These are phyloP conservation scores for Listronotus bonariensis DNA, from an alignment of 1,140 invertebrate species.

Conservation along the genomic window DNA sequence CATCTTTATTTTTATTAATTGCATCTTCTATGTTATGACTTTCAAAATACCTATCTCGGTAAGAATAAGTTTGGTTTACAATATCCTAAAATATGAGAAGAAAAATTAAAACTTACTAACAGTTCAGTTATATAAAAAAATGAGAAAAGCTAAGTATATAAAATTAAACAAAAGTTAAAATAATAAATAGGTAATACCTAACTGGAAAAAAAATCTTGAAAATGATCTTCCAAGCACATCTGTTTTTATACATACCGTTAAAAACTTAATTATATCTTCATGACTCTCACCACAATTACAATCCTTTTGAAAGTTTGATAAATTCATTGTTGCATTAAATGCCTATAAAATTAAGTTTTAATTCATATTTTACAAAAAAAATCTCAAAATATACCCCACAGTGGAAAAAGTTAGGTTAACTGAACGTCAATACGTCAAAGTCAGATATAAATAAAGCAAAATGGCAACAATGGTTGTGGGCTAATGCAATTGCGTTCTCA, in stretches of 20 bases:
- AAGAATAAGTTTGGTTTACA: conserved; percentile 29
- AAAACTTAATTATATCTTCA: conserved; percentile 18
- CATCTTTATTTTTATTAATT: conserved; percentile 65
- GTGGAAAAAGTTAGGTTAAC: too few relatives aligned
- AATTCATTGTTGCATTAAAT: conserved; percentile 23
- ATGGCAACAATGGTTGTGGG: too few relatives aligned
- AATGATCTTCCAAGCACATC: neutral
- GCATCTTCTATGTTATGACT: conserved; percentile 72
- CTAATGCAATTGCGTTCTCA: too few relatives aligned
- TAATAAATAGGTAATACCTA: too few relatives aligned
- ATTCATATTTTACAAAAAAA: too few relatives aligned
- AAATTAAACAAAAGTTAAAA: too few relatives aligned
- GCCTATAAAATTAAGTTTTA: too few relatives aligned
- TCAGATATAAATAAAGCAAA: too few relatives aligned
- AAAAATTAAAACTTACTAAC: neutral
- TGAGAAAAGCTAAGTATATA: too few relatives aligned
- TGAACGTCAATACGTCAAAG: too few relatives aligned
- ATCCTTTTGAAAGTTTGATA: neutral
- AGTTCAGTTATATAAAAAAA: conserved; percentile 1
- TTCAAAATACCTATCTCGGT: conserved; percentile 68
- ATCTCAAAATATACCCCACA: too few relatives aligned
- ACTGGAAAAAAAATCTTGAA: too few relatives aligned
- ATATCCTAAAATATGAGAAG: conserved; percentile 31
- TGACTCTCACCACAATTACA: conserved; percentile 13
- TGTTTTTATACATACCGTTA: conserved; percentile 26